Base-by-base conservation (phyloP, 2,888 invertebrate genomes). In the Xanthorhoe spadicearia region DNA sequence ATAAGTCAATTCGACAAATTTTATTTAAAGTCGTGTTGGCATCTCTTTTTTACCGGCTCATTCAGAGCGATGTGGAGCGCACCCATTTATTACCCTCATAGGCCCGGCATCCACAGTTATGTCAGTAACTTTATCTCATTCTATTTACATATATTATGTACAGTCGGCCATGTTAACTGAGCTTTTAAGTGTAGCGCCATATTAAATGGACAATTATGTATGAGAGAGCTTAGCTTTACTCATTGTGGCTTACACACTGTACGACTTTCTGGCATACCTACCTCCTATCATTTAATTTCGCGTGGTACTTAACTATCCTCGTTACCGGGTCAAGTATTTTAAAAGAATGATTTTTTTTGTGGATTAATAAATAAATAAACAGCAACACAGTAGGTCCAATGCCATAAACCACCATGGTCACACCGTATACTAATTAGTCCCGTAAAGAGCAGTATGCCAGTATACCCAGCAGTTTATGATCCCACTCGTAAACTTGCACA, bases 121-220 rank as follows among this genome's bases (percentile, higher is more conserved):
- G 66, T 70, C 9, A 52, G 79, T 73, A 80, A 81, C 76, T 72
- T 76, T 75, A 81, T 78, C 71, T 76, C 69, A 69, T 72, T 74
- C 66, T 71, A 78, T 78, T 77, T 77, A 76, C 70, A 66, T 66
- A 75, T 73, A 76, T 74, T 76, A 75, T 74, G 64, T 69, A 71
- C 66, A 69, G 51, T 52, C 43, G 8, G 43, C 28, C 43, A 53
- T 48, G 60, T 52, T 46, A 53, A 53, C 23, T 19, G 38, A 46
- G 38, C 17, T 50, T 55, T 53, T 43, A 23, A 43, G 28, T 48
- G 15, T 54, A 61, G 53, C 60, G 51, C 52, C 60, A 43, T 1
- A 38, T 28, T 13, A 38, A 13, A 43, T 43, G 5, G 38, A 43
- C 13, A 43, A 43, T 43, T 43, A 43, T 43, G 38, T 38, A 4